Percentiles rank a stretch among this genome's conserved stretches.
Conservation (phyloP, 2,888 invertebrate species). For the Lacanobia wlatinum region DNA sequence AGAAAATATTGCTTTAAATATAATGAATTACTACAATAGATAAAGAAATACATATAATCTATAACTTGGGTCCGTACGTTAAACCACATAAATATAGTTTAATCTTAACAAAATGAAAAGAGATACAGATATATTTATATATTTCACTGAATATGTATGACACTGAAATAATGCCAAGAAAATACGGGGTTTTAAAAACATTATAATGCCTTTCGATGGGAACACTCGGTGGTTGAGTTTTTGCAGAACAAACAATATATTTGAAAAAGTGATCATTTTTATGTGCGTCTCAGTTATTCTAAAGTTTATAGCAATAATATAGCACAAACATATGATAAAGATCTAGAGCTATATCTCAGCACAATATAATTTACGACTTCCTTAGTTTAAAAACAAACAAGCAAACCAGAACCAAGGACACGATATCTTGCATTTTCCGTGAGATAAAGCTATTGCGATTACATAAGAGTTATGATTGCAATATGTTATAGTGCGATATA, state of each 20-base stretch:
- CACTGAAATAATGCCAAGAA: background rate
- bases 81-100: no score
- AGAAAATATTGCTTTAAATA: background rate
- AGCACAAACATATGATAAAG: background rate
- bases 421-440: slow-evolving; percentile 37
- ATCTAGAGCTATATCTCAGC: background rate
- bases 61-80: no score
- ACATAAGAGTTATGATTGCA: slow-evolving; percentile 61
- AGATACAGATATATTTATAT: background rate
- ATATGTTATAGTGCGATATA: slow-evolving; percentile 59
- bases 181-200: background rate
- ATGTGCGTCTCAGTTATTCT: background rate
- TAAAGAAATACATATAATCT: no score
- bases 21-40: no score
- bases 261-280: background rate
- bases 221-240: background rate
- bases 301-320: background rate
- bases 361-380: slow-evolving; percentile 32
- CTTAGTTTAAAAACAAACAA: slow-evolving; percentile 40
- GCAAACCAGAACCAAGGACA: slow-evolving; percentile 30
- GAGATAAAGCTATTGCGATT: slow-evolving; percentile 51
- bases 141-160: background rate
- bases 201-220: no score
- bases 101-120: background rate
- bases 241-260: no score